Evolutionary conservation across 2,888 invertebrate species (phyloP).

Genomic region (Copidosoma aretas): DNA sequence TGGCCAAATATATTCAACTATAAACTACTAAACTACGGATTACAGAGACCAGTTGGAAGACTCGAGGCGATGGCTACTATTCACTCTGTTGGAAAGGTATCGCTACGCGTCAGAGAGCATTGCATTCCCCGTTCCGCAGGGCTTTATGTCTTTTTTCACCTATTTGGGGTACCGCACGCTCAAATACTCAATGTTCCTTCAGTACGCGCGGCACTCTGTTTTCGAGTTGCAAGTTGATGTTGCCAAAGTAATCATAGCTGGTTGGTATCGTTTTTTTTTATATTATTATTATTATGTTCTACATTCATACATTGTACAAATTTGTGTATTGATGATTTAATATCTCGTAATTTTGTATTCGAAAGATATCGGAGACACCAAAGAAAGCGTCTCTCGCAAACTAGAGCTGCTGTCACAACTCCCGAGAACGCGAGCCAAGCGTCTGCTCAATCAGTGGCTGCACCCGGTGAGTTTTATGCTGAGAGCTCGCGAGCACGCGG

Average conservation of each 20-base stretch:
- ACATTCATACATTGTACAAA: not conserved
- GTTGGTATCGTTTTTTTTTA: constrained; percentile 62
- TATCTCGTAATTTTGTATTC: constrained; percentile 14
- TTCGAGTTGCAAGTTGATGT: constrained; percentile 88
- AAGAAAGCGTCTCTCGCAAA: constrained; percentile 72
- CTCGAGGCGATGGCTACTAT: constrained; percentile 74
- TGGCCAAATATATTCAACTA: too few species aligned
- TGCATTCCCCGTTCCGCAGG: constrained; percentile 84
- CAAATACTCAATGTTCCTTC: constrained; percentile 79
- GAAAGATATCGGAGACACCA: constrained; percentile 63
- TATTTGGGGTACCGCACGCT: constrained; percentile 83
- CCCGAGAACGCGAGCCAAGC: constrained; percentile 79
- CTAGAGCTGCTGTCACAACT: constrained; percentile 75
- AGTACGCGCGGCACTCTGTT: constrained; percentile 83
- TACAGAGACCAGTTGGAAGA: constrained; percentile 77
- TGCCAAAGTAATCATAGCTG: constrained; percentile 81
- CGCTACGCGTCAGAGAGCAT: constrained; percentile 79
- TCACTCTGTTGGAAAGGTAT: constrained; percentile 82
- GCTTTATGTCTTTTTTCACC: constrained; percentile 88
- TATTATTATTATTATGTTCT: not conserved
- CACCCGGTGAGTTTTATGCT: constrained; percentile 79
- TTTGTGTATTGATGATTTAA: too few species aligned
- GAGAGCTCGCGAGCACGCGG: constrained; percentile 81
- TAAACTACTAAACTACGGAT: too few species aligned
- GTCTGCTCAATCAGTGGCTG: constrained; percentile 79